Evolutionary conservation across 2,797 vertebrate species (phyloP), one percentile per base, ranked within the genome.

Genomic region (Karalla daura): DNA sequence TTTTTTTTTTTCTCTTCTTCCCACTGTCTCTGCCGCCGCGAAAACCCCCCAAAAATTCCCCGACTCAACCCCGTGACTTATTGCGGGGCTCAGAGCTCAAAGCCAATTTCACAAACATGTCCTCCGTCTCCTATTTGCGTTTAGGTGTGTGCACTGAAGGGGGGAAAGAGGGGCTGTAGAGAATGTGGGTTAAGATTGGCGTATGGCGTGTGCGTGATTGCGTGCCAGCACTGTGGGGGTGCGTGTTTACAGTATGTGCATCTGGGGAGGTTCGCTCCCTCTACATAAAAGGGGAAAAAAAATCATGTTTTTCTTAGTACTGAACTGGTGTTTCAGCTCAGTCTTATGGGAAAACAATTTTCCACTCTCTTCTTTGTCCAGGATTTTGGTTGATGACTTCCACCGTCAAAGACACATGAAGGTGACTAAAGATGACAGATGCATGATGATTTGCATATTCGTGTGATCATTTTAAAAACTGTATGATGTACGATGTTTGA

Each of bases 31-130:
- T 66, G 54, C 72, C 45, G 53, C 81, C 80, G 74, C 75, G n/a
- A n/a, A 73, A 76, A 86, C 79, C 81, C 63, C n/a, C n/a, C n/a
- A n/a, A n/a, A 80, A 86, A 90, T 87, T 86, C 47, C 73, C 74
- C 43, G 70, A 85, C 87, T 86, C 60, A 39, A 80, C 81, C 85
- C n/a, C 71, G 30, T 86, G 87, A 91, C 89, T 87, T 88, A 91
- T 87, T 84, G 77, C 81, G 51, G 75, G 84, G 68, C 85, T 82
- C 84, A 78, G 87, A 77, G 71, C 88, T 88, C 83, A 78, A 78
- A 92, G 80, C 69, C 85, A 89, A 88, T 92, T 91, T 88, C 86
- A 82, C 86, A 86, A 90, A 91, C 84, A 78, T 78, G 74, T 86
- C 74, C 65, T 78, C 83, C 72, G 70, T 80, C 72, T 83, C 65